A percentile compares a stretch with the other conserved stretches of the same genome.
Conservation (phyloP, 2,113 vertebrate species). For the Jacana jacana region DNA sequence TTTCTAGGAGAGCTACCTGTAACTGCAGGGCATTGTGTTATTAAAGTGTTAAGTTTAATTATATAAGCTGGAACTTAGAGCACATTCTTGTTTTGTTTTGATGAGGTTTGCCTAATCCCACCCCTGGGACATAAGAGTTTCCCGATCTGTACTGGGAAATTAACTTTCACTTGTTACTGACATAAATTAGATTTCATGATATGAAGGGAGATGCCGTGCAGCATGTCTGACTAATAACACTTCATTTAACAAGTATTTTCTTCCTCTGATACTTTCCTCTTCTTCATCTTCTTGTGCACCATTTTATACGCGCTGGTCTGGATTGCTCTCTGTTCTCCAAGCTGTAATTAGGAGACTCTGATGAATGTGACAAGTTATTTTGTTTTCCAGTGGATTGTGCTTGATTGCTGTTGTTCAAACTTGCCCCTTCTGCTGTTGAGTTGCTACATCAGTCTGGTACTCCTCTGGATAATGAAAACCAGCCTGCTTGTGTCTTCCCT, state of each 20-base stretch:
- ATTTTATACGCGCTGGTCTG: not conserved
- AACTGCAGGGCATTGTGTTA: not conserved
- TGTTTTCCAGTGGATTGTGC: not conserved
- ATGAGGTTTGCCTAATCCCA: not conserved
- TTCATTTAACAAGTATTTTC: not conserved
- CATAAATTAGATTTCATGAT: rapidly evolving
- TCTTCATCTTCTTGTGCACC: not conserved
- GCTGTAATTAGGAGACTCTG: not conserved
- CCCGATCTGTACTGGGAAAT: not conserved
- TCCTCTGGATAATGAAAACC: slow-evolving; percentile 9
- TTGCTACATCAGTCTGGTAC: not conserved
- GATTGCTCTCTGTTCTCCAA: rapidly evolving
- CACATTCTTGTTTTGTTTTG: not conserved
- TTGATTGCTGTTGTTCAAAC: not conserved
- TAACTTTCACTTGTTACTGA: not conserved
- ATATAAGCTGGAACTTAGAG: not conserved
- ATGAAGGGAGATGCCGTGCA: not conserved
- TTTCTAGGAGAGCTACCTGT: not conserved
- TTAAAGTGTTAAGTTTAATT: not conserved
- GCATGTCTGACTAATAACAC: rapidly evolving
- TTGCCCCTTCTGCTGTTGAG: not conserved
- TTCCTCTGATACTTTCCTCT: not conserved
- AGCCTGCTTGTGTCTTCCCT: not conserved
- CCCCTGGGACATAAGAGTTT: not conserved
- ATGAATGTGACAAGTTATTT: not conserved